Base-by-base conservation (phyloP, 1,140 invertebrate genomes). In the Penaeus japonicus region DNA sequence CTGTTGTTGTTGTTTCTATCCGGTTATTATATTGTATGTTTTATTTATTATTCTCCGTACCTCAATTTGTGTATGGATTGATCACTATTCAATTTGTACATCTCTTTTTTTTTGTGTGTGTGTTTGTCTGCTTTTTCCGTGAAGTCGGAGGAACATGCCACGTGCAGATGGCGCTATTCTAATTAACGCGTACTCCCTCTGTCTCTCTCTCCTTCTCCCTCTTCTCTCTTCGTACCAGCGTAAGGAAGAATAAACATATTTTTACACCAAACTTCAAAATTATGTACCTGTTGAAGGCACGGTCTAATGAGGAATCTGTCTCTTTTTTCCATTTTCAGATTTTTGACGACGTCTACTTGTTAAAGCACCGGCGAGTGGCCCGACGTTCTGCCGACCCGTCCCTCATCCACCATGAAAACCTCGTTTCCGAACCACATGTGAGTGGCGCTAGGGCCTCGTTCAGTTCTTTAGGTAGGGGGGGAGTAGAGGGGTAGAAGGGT, bases 301-400 rank as follows among this genome's bases (percentile, higher is more conserved):
- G 47, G 7, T 12, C 47, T 47, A 47, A 47, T 47, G 47, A 47
- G 47, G 65, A 70, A 70, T 70, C 70, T 89, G n/a, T 39, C 47
- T 15, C 15, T 70, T 53, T 59, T 89, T 90, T 62, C 78, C 27
- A n/a, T 73, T 89, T 87, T 39, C 89, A 93, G 92, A 92, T 93
- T 88, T 92, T 93, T 30, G 89, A 92, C 53, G 91, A 91, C 81
- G 95, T 96, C 92, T 97, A 96, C 92, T 96, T 97, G 92, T 96
- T 97, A 92, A 94, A 95, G 90, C 96, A 97, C 93, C 93, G 94
- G 90, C 94, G 93, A 73, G 94, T 97, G 70, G 93, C 94, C 75
- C 96, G 96, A 92, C 93, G 97, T 90, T 97, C 96, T 5, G 89
- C 94, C 84, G 92, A 93, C 18, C 95, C 95, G 27, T 94, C 95